These are phyloP conservation scores for Sebastolobus alascanus DNA, from an alignment of 2,797 vertebrate species.

Conservation along the genomic window DNA sequence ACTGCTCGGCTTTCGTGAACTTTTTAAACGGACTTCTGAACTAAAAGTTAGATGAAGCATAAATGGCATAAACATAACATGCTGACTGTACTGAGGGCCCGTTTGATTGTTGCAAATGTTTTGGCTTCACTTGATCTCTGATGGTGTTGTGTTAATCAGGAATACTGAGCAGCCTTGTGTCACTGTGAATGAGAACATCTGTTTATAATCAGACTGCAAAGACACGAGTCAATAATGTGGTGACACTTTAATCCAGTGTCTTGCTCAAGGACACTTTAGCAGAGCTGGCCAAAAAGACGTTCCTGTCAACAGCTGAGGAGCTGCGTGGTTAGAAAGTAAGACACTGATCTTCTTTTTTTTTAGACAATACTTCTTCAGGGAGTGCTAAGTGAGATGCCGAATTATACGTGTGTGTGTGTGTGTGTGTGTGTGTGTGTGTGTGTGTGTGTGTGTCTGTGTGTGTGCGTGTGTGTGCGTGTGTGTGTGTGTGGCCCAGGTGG, in stretches of 20 bases:
- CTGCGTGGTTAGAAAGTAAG: conserved; percentile 30
- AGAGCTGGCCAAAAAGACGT: not conserved
- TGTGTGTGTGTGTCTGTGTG: conserved; percentile 28
- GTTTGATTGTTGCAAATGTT: not conserved
- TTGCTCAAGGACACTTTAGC: conserved; percentile 24
- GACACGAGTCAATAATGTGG: not conserved
- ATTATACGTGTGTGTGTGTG: conserved; percentile 27
- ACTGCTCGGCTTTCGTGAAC: not conserved
- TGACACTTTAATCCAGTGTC: not conserved
- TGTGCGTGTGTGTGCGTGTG: conserved; percentile 12
- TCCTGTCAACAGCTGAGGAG: not conserved
- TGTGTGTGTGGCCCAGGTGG: conserved; percentile 50
- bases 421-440: conserved; percentile 10
- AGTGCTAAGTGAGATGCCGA: conserved; percentile 13
- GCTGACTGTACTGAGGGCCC: not conserved
- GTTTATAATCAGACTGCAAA: not conserved
- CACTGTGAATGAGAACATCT: conserved; percentile 6
- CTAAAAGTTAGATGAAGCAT: not conserved
- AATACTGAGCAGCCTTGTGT: not conserved
- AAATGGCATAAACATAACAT: too few relatives aligned
- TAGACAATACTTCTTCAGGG: conserved; percentile 1
- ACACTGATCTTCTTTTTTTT: conserved; percentile 24
- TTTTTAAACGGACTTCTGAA: not conserved
- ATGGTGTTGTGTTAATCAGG: not conserved
- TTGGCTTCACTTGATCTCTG: not conserved